Base-by-base conservation (phyloP, 2,797 vertebrate species). In the Peromyscus aztecus region DNA sequence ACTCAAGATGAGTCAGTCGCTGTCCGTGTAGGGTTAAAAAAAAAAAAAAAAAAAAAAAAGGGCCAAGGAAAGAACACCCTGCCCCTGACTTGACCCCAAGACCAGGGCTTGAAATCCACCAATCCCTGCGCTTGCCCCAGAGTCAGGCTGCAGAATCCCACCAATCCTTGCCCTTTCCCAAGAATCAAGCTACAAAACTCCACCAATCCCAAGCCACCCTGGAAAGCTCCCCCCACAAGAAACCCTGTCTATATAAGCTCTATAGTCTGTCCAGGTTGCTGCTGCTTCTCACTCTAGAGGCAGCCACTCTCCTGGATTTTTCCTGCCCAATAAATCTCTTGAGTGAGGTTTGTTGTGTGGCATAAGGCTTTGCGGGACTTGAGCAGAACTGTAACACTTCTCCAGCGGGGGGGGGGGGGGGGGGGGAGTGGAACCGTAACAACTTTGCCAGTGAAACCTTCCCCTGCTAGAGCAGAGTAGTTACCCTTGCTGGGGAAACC, bases 341-440 rank as follows among this genome's bases (percentile, higher is more conserved):
- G 1, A 40, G 71, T 40, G 37, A 2, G 10, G 21, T 40, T 73
- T 73, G n/a, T 12, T 73, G 71, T 40, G 21, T 9, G 21, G 19
- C 21, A 37, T 11, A 23, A 73, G 3, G n/a, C 4, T 40, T 40
- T 73, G n/a, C n/a, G 3, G 37, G 71, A 24, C 37, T 37, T 13
- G n/a, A 73, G 21, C 71, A 73, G 37, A 11, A 11, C 4, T 23
- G 37, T 12, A 24, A 24, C 37, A 6, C 21, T 73, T 40, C 71
- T 12, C 37, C 4, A 73, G 21, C 17, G 1, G 16, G 7, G 1
- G 16, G 7, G 1, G 16, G 7, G 1, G 16, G 7, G 1, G 16
- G 7, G 1, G 16, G 7, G 13, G 19, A 73, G 71, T 31, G 63
- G 29, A 23, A 11, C 69, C 23, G 21, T 1, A 65, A 65, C 27